Conservation (phyloP, 2,797 vertebrate species). For the Peromyscus nudipes region DNA sequence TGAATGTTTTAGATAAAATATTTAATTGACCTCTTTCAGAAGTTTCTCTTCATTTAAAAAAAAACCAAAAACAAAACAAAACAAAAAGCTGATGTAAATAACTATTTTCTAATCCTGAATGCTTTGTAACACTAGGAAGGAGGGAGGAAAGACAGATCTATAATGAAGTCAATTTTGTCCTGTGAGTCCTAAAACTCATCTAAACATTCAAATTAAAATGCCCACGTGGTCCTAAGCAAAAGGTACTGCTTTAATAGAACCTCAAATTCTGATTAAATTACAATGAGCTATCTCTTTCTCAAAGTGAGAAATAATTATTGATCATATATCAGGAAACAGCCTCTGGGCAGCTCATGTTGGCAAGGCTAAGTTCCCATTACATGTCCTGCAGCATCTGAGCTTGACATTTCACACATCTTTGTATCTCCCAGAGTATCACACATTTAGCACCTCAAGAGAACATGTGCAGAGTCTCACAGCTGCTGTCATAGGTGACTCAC, state of each 20-base stretch:
- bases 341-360: neutral
- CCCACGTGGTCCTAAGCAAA: neutral
- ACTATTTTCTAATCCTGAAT: slow-evolving; percentile 43
- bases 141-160: neutral
- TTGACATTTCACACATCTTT: neutral
- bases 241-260: neutral
- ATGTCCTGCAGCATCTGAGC: neutral
- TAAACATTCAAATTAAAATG: slow-evolving; percentile 35
- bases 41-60: slow-evolving; percentile 61
- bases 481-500: neutral
- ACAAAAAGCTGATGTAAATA: neutral
- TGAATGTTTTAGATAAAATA: slow-evolving; percentile 62
- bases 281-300: neutral
- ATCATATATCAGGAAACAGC: neutral
- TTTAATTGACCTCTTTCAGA: slow-evolving; percentile 37
- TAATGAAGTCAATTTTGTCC: slow-evolving; percentile 35
- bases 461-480: neutral
- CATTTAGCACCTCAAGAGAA: neutral
- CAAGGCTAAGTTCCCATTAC: neutral
- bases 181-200: neutral
- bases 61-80: neutral
- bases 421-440: neutral
- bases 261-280: slow-evolving; percentile 17
- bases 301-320: slow-evolving; percentile 28
- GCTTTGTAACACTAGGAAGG: neutral